Evolutionary conservation across 2,888 invertebrate species (phyloP).

Genomic region (Agrotis clavis): DNA sequence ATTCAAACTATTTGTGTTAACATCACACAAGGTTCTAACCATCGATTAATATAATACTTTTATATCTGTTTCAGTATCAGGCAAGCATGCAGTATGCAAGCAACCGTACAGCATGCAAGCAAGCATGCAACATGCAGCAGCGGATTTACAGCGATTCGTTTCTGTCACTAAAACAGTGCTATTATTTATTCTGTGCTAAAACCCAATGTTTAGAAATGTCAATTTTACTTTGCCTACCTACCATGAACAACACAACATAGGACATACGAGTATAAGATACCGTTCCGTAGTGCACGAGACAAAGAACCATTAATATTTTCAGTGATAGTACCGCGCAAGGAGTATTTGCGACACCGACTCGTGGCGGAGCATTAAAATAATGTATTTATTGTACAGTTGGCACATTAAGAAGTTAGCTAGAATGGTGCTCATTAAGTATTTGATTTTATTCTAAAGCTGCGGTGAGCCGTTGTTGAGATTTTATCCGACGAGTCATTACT

Average conservation of each 20-base stretch:
- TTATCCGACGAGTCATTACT: conserved; percentile 65
- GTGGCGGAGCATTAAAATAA: conserved; percentile 61
- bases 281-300: conserved; percentile 48
- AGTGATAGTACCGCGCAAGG: conserved; percentile 52
- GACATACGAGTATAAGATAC: no score
- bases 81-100: no score
- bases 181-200: no score
- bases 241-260: no score
- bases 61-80: conserved; percentile 14
- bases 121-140: no score
- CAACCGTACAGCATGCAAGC: no score
- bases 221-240: no score
- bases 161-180: no score
- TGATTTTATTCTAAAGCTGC: conserved; percentile 76
- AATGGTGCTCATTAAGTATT: conserved; percentile 72
- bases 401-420: conserved; percentile 69
- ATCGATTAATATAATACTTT: conserved; percentile 54
- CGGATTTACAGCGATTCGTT: no score
- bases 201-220: no score
- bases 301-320: conserved; percentile 67
- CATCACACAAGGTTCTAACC: conserved; percentile 51
- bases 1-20: conserved; percentile 69
- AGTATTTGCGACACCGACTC: conserved; percentile 58
- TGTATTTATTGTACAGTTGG: conserved; percentile 56
- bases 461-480: conserved; percentile 59